Evolutionary conservation across 2,797 vertebrate genomes (phyloP).

Genomic region (Micropoecilia bifurca): DNA sequence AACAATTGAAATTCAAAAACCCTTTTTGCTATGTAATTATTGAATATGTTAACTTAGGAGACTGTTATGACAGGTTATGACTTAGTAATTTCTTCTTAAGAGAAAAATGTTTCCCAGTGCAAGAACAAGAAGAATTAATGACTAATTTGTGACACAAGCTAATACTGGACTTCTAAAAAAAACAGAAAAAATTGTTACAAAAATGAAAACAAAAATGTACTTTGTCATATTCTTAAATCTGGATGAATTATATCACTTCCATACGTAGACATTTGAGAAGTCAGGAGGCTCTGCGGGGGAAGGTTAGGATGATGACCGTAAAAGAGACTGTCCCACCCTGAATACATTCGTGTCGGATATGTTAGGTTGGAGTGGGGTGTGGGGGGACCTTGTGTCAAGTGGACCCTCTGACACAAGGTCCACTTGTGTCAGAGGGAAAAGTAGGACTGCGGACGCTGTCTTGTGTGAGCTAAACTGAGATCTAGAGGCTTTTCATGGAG

Average conservation of each 20-base stretch:
- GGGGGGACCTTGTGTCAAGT: constrained; percentile 37
- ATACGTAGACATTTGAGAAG: background rate
- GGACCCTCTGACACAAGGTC: constrained; percentile 73
- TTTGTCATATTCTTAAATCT: background rate
- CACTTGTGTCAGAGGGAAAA: constrained; percentile 56
- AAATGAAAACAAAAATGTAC: background rate
- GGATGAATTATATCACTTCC: background rate
- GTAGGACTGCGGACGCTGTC: constrained; percentile 10
- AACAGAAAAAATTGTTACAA: background rate
- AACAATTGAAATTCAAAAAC: no score
- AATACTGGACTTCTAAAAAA: background rate
- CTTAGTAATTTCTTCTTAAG: background rate
- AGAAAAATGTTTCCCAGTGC: background rate
- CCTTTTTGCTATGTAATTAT: no score
- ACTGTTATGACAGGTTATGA: no score
- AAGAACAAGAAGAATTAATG: background rate
- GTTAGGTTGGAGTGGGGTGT: constrained; percentile 21
- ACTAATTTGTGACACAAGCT: background rate
- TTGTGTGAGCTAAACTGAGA: background rate
- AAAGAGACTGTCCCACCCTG: constrained; percentile 63
- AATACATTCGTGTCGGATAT: constrained; percentile 10
- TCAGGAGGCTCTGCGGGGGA: background rate
- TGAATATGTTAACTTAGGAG: no score
- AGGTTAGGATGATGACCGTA: constrained; percentile 5
- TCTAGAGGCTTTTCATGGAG: constrained; percentile 50